A percentile compares a stretch with the other conserved stretches of the same genome.
Evolutionary conservation across 1,140 invertebrate genomes (phyloP).

Genomic region (Caenorhabditis inopinata): DNA sequence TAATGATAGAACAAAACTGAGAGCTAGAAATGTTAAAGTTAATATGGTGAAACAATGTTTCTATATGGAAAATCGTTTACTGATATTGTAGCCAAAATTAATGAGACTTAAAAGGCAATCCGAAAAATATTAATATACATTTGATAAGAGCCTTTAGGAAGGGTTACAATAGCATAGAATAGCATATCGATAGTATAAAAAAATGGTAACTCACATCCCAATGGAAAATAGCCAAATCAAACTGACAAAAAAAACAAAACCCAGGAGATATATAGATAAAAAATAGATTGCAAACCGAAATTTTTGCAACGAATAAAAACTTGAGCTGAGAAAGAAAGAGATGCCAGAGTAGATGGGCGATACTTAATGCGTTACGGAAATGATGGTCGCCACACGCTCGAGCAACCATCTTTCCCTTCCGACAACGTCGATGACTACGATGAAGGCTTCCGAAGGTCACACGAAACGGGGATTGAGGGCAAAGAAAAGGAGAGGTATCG

Average conservation of each 20-base stretch:
- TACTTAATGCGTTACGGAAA: conserved; percentile 26
- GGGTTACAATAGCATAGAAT: too few species aligned
- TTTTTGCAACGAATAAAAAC: background rate
- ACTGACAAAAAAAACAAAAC: background rate
- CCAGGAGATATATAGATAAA: background rate
- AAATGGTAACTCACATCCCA: too few species aligned
- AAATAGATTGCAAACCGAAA: background rate
- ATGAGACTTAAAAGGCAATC: too few species aligned
- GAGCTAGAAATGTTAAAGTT: too few species aligned
- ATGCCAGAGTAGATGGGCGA: background rate
- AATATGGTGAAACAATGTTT: too few species aligned
- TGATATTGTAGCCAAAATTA: too few species aligned
- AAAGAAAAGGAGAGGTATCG: background rate
- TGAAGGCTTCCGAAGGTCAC: background rate
- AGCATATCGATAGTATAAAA: too few species aligned
- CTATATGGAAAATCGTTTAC: too few species aligned
- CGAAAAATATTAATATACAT: too few species aligned
- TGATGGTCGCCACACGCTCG: background rate
- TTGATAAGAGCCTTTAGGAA: too few species aligned
- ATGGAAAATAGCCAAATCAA: background rate
- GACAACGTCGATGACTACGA: background rate
- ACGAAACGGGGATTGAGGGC: background rate
- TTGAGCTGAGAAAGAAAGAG: background rate
- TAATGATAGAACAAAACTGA: too few species aligned
- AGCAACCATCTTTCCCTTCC: background rate